phyloP scores from a whole-genome alignment of 2,113 vertebrate species.

The Parus major region DNA sequence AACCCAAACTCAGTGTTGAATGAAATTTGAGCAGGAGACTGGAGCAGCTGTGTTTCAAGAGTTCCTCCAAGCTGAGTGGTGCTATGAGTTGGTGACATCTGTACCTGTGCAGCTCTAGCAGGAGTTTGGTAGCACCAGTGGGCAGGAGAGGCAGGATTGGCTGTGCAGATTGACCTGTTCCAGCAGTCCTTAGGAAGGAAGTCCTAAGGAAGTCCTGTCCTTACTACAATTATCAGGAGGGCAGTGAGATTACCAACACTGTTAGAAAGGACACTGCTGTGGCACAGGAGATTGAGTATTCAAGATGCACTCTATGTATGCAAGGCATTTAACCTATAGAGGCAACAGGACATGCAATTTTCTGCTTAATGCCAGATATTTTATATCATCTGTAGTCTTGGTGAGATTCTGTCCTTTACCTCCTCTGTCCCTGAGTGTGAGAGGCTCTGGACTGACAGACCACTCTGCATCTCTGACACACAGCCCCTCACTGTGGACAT shows the following conservation, averaged over 20 bases:
- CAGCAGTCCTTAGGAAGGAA: no score
- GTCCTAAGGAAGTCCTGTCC: neutral
- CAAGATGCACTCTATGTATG: fast-evolving
- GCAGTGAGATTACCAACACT: neutral
- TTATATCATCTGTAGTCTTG: neutral
- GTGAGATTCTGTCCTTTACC: neutral
- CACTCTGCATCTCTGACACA: neutral
- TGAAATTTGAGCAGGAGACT: neutral
- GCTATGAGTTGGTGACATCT: neutral
- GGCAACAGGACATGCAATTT: neutral
- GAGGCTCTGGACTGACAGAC: neutral
- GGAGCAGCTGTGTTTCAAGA: neutral
- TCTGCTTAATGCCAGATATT: neutral
- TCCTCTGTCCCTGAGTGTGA: neutral
- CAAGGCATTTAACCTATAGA: neutral
- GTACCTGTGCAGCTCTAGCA: neutral
- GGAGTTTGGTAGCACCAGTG: neutral
- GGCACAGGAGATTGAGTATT: neutral
- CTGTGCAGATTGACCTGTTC: neutral
- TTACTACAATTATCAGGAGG: neutral
- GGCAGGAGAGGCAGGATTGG: neutral
- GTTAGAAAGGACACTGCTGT: neutral
- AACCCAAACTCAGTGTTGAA: neutral
- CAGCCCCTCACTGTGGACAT: fast-evolving
- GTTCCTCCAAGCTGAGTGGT: neutral